Evolutionary conservation across 1,140 invertebrate species (phyloP), one percentile per base, ranked within the genome.

Genomic region (Drosophila nasuta): DNA sequence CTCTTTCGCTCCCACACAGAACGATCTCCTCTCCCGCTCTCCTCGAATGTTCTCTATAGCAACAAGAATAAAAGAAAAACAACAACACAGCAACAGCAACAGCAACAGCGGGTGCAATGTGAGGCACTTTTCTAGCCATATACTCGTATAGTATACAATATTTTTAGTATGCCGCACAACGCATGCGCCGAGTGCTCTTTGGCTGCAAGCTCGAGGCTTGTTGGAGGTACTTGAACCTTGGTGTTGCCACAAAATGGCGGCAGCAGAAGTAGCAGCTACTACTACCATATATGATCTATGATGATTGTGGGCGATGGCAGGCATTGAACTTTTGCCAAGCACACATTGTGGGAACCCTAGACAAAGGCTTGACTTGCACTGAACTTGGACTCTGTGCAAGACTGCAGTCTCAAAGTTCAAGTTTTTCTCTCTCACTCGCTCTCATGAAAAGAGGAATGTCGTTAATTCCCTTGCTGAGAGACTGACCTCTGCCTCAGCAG

Each of bases 201-300:
- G 28, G 20, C 62, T 51, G 35, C 66, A 25, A 25, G 51, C 67
- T 58, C 46, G 59, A 48, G 56, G 59, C 62, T 72, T 54, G 52
- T 57, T 69, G 43, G 81, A 89, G 83, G 85, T 88, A 88, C 83
- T 88, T 88, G 83, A 88, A 88, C 83, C 85, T 75, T 81, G 75
- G 58, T 75, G 80, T 38, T 62, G 43, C 41, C 76, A 52, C 57
- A 87, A 87, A 80, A 87, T 87, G 83, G 83, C 83, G 57, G 54
- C 63, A 30, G 46, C 69, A 41, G 30, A 8, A 41, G 46, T 60
- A 67, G 41, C 43, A 64, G 59, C 8, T 7, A 51, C 75, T 86
- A 78, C 69, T 68, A 35, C 57, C 71, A 63, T 59, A 68, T 58
- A 49, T 65, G 52, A 65, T 85, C 70, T 81, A 75, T 88, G 70